These are phyloP conservation scores for Epinephelus lanceolatus DNA, from an alignment of 2,113 vertebrate species.

Conservation along the genomic window DNA sequence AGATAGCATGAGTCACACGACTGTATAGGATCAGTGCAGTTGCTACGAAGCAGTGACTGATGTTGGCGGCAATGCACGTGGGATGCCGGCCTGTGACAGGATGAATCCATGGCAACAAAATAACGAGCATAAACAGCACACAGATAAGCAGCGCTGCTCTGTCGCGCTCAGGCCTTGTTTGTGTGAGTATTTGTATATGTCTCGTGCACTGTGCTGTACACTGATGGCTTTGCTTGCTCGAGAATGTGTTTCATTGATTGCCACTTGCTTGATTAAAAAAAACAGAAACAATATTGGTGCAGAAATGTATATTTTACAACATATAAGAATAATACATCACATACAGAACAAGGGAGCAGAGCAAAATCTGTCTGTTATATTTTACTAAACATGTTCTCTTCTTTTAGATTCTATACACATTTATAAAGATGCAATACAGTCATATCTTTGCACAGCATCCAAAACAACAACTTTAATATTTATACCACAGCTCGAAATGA, in stretches of 20 bases:
- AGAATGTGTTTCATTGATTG: background rate
- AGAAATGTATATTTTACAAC: background rate
- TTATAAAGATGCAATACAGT: background rate
- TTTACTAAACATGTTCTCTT: background rate
- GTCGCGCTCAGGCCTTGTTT: background rate
- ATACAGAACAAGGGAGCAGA: background rate
- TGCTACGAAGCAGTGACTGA: slow-evolving; percentile 39
- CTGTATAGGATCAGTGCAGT: slow-evolving; percentile 13
- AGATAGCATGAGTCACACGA: slow-evolving; percentile 43
- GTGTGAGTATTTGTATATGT: background rate
- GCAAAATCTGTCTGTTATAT: background rate
- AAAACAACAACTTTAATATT: background rate
- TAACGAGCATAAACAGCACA: slow-evolving; percentile 41
- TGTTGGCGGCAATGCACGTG: slow-evolving; percentile 4
- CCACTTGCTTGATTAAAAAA: background rate
- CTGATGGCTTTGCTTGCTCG: background rate
- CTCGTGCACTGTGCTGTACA: background rate
- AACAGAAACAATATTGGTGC: no score
- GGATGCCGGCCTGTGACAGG: slow-evolving; percentile 37
- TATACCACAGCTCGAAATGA: background rate
- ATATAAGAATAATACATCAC: background rate
- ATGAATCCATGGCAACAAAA: slow-evolving; percentile 70
- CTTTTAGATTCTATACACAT: background rate
- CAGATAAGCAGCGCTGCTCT: background rate
- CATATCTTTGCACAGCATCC: background rate